These are phyloP conservation scores for Nephrotoma flavescens DNA, from an alignment of 2,888 invertebrate species.

Conservation along the genomic window DNA sequence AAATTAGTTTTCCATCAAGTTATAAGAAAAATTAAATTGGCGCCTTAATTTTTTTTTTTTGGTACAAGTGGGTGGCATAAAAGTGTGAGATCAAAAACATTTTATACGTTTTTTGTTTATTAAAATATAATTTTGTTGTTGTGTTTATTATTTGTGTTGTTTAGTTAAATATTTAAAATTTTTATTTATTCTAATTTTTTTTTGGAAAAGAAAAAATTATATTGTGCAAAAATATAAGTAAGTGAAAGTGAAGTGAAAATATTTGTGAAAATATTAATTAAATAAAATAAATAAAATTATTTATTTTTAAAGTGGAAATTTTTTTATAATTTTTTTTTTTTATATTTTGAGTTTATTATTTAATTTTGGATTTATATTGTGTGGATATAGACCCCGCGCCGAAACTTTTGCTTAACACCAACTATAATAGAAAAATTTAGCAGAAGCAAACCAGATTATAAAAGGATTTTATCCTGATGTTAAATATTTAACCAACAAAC, in stretches of 20 bases:
- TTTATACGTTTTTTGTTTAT: not conserved
- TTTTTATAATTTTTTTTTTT: not conserved
- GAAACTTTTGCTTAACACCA: not conserved
- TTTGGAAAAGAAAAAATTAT: not conserved
- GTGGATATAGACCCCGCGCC: not conserved
- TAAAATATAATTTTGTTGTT: not conserved
- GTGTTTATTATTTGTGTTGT: not conserved
- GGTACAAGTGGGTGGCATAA: not conserved
- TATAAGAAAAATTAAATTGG: not conserved
- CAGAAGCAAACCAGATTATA: not conserved
- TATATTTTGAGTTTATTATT: not conserved
- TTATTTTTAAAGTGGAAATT: not conserved
- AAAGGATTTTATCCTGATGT: not conserved
- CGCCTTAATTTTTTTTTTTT: not conserved
- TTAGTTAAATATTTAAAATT: not conserved
- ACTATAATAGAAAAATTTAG: not conserved
- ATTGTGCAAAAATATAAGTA: not conserved
- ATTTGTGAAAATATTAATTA: not conserved
- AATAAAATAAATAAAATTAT: not conserved
- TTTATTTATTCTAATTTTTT: not conserved
- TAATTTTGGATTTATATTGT: not conserved
- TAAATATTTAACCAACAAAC: not conserved
- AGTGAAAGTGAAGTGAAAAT: not conserved
- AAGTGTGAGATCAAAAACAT: not conserved
- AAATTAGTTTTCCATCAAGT: not conserved